Conservation (phyloP, 2,888 invertebrate genomes). For the Amphipoea lucens region DNA sequence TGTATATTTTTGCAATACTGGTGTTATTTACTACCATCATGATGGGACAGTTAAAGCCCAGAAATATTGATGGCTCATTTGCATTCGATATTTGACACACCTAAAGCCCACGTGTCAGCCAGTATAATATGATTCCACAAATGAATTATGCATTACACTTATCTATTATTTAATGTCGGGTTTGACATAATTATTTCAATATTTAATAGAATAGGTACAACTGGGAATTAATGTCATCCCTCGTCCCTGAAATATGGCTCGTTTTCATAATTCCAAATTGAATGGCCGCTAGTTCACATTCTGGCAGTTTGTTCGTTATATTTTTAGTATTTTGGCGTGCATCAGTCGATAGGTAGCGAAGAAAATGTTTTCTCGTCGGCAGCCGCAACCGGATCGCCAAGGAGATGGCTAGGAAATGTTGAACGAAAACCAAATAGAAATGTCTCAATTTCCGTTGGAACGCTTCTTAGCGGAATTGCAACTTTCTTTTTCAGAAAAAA, state of each 20-base stretch:
- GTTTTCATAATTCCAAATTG: constrained; percentile 1
- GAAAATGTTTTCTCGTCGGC: constrained; percentile 75
- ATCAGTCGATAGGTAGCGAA: constrained; percentile 71
- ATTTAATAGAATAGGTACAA: constrained; percentile 23
- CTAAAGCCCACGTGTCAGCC: constrained; percentile 52
- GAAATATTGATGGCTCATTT: constrained; percentile 60
- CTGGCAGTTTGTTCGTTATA: constrained; percentile 32
- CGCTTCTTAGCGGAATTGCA: constrained; percentile 79
- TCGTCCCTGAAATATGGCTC: constrained; percentile 6
- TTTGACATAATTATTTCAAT: constrained; percentile 31
- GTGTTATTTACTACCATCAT: constrained; percentile 33
- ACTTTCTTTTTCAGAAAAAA: constrained; percentile 76
- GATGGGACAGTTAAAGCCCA: constrained; percentile 32
- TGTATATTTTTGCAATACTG: constrained; percentile 32
- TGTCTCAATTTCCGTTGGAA: constrained; percentile 87
- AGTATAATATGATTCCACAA: constrained; percentile 43
- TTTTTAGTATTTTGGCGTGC: constrained; percentile 56
- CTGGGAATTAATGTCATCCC: constrained; percentile 3
- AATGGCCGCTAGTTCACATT: constrained; percentile 7
- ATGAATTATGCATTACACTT: constrained; percentile 56
- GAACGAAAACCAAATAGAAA: constrained; percentile 88
- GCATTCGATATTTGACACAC: constrained; percentile 59
- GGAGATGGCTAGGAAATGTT: constrained; percentile 84
- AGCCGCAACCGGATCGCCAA: constrained; percentile 79
- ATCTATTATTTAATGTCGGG: constrained; percentile 39